These are phyloP conservation scores for Lanistes nyassanus DNA, from an alignment of 1,140 invertebrate species.

Conservation along the genomic window DNA sequence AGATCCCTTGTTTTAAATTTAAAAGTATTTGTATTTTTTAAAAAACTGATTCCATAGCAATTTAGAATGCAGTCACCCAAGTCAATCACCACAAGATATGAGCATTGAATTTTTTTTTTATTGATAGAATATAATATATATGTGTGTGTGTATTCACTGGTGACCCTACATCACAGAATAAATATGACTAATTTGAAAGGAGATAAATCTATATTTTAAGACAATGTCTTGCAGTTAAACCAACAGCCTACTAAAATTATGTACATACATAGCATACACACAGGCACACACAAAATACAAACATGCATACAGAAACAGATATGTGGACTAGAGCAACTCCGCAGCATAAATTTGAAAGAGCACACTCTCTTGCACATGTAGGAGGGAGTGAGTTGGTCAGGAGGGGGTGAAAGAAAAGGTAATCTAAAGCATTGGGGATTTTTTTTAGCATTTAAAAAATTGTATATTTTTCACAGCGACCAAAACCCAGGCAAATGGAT, in stretches of 20 bases:
- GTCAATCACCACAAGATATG: neutral
- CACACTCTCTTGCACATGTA: neutral
- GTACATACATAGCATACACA: slow-evolving; percentile 13
- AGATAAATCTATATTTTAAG: slow-evolving; percentile 20
- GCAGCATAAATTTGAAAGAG: slow-evolving; percentile 1
- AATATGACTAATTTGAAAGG: slow-evolving; percentile 30
- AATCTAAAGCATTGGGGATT: too few relatives aligned
- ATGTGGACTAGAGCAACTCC: neutral
- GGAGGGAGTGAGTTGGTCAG: too few relatives aligned
- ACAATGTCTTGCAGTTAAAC: neutral
- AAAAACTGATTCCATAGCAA: too few relatives aligned
- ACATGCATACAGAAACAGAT: neutral
- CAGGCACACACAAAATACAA: neutral
- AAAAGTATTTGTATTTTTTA: too few relatives aligned
- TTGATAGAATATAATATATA: slow-evolving; percentile 27
- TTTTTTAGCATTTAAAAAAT: too few relatives aligned
- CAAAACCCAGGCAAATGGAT: too few relatives aligned
- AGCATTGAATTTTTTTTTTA: slow-evolving; percentile 27
- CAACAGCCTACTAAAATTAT: slow-evolving; percentile 8
- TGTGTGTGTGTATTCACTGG: slow-evolving; percentile 25
- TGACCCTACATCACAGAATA: slow-evolving; percentile 30
- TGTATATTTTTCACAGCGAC: too few relatives aligned
- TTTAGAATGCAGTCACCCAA: too few relatives aligned
- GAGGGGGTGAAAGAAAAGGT: too few relatives aligned
- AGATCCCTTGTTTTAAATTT: too few relatives aligned